Base-by-base conservation (phyloP, 2,888 invertebrate species). In the Automeris io region DNA sequence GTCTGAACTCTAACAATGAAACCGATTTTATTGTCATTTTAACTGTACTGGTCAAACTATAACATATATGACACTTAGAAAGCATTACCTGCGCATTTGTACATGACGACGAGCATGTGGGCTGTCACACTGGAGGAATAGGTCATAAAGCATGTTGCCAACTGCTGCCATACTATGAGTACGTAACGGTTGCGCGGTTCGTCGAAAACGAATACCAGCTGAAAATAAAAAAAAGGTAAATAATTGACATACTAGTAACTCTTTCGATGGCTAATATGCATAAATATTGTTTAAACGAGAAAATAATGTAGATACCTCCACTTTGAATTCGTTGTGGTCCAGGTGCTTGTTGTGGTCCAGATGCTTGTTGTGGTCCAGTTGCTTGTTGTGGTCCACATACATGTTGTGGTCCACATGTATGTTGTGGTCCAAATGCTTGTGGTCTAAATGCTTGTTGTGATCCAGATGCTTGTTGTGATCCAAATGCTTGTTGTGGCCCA, bases 71-170 rank as follows among this genome's bases (percentile, higher is more conserved):
- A 40, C n/a, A 8, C 21, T 2, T 33, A 22, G 1, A 19, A 13
- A 36, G 35, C 21, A 13, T 29, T 47, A 77, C 80, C 78, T 69
- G 54, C 73, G 73, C 1, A 64, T 51, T 5, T 59, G 52, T 13
- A 72, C 9, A n/a, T 65, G 67, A 1, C 57, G 58, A 3, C 70
- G 65, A 0, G 71, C 69, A 35, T 70, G 62, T 0, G 35, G 35
- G 47, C 65, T 79, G 18, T 79, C 75, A 45, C 81, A 82, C 1
- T 45, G 51, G 41, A 81, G 35, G 46, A 58, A 77, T 26, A 70
- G 51, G 42, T 82, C 81, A 48, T 78, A 81, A 1, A 67, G 52
- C 41, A 71, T 45, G 38, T 58, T 57, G 5, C 57, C 42, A 19
- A 73, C 37, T 1, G 63, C 43, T n/a, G 67, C 33, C 0, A n/a